phyloP scores from a whole-genome alignment of 2,113 vertebrate genomes.

The Dolichallabes microphthalmus region DNA sequence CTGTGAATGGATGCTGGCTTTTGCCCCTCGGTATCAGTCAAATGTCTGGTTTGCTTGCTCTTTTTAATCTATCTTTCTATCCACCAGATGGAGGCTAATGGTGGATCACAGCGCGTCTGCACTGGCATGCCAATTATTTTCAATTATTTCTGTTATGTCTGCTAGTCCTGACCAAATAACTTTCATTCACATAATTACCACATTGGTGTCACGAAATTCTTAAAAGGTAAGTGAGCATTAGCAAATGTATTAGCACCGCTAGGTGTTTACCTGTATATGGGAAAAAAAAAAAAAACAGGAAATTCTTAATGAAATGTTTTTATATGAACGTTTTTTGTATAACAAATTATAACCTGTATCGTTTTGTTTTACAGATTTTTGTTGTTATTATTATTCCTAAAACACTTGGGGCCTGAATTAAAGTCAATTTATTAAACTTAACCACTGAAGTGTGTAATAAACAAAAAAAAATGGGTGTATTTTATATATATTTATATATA shows the following conservation, averaged over 20 bases:
- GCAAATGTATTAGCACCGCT: neutral
- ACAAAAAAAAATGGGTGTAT: constrained; percentile 22
- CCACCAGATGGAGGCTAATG: constrained; percentile 20
- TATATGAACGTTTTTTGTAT: neutral
- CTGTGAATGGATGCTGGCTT: constrained; percentile 32
- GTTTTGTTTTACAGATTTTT: neutral
- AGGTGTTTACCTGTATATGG: neutral
- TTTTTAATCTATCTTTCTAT: constrained; percentile 38
- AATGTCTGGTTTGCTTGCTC: constrained; percentile 19
- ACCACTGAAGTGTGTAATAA: constrained; percentile 32
- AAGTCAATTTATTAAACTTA: constrained; percentile 59
- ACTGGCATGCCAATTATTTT: constrained; percentile 32
- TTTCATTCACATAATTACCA: neutral
- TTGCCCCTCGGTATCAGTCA: constrained; percentile 44
- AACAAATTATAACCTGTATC: neutral
- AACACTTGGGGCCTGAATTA: constrained; percentile 9
- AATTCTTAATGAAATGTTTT: neutral
- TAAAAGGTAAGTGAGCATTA: neutral
- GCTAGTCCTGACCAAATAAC: constrained; percentile 13
- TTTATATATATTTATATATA: constrained; percentile 22
- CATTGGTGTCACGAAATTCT: neutral
- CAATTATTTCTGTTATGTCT: neutral
- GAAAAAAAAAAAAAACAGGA: neutral
- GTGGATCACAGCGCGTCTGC: constrained; percentile 1
- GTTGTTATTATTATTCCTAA: neutral